A percentile compares a stretch with the other conserved stretches of the same genome.
These are phyloP conservation scores for Chloroclysta siterata DNA, from an alignment of 2,888 invertebrate species.

Conservation along the genomic window DNA sequence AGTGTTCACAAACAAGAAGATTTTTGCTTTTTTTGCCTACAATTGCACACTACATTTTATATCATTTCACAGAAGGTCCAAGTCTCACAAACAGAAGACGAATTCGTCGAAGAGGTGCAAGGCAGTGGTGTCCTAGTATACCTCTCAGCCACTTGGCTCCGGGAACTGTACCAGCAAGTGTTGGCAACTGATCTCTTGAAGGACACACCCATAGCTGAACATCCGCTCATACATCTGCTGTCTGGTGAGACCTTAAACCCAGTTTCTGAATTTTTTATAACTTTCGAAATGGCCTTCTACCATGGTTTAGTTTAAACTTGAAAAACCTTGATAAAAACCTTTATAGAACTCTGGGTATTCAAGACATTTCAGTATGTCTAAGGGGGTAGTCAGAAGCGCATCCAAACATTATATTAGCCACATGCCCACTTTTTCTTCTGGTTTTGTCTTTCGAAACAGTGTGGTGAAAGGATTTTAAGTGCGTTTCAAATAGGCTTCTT, in stretches of 20 bases:
- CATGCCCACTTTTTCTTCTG: no score
- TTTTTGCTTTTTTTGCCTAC: background rate
- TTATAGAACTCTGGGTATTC: no score
- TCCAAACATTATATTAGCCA: no score
- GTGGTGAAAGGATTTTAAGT: no score
- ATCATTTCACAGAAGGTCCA: slow-evolving; percentile 52
- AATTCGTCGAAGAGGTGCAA: slow-evolving; percentile 96
- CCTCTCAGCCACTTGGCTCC: slow-evolving; percentile 96
- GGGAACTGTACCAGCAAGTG: slow-evolving; percentile 95
- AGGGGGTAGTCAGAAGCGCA: no score
- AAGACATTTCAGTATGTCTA: no score
- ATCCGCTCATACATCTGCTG: slow-evolving; percentile 89
- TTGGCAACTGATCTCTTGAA: slow-evolving; percentile 90
- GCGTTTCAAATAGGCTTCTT: no score
- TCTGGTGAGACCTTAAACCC: slow-evolving; percentile 83
- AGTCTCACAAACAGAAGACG: slow-evolving; percentile 90
- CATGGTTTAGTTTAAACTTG: no score
- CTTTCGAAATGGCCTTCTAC: background rate
- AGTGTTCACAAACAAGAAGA: no score
- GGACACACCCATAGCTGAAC: slow-evolving; percentile 87
- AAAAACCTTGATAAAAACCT: no score
- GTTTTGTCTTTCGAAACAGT: no score
- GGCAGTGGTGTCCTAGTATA: slow-evolving; percentile 97
- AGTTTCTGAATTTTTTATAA: no score
- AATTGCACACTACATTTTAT: background rate